Percentiles rank a stretch among this genome's conserved stretches.
Evolutionary conservation across 1,140 invertebrate genomes (phyloP).

Genomic region (Macrobrachium nipponense): DNA sequence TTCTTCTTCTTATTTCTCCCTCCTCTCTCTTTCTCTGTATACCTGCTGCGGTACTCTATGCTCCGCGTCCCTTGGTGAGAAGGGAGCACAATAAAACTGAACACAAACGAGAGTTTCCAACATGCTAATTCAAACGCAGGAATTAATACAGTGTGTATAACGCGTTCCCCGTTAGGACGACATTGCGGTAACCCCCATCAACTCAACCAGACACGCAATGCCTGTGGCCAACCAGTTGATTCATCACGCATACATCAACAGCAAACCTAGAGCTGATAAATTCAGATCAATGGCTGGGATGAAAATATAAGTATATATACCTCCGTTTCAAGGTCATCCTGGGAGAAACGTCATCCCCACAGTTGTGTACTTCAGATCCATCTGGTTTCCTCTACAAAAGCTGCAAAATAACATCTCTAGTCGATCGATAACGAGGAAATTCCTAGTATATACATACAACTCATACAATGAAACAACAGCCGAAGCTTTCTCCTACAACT

Average conservation of each 20-base stretch:
- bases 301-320: neutral
- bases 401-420: too few species aligned
- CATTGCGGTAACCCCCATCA: conserved; percentile 43
- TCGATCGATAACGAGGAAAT: too few species aligned
- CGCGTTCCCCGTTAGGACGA: conserved; percentile 51
- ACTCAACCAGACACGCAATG: conserved; percentile 20
- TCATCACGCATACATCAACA: conserved; percentile 38
- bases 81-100: neutral
- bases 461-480: too few species aligned
- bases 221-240: conserved; percentile 57
- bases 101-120: neutral
- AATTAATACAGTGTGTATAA: conserved; percentile 4
- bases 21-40: conserved; percentile 26
- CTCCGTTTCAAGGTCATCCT: neutral
- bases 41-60: conserved; percentile 42
- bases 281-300: neutral
- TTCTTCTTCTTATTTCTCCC: conserved; percentile 9
- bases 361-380: too few species aligned
- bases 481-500: too few species aligned
- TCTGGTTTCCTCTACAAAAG: too few species aligned
- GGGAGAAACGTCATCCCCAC: too few species aligned
- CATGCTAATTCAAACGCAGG: too few species aligned
- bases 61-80: conserved; percentile 14
- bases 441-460: too few species aligned
- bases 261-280: neutral